These are phyloP conservation scores for Neogale vison DNA, from an alignment of 2,113 vertebrate genomes.

Conservation along the genomic window DNA sequence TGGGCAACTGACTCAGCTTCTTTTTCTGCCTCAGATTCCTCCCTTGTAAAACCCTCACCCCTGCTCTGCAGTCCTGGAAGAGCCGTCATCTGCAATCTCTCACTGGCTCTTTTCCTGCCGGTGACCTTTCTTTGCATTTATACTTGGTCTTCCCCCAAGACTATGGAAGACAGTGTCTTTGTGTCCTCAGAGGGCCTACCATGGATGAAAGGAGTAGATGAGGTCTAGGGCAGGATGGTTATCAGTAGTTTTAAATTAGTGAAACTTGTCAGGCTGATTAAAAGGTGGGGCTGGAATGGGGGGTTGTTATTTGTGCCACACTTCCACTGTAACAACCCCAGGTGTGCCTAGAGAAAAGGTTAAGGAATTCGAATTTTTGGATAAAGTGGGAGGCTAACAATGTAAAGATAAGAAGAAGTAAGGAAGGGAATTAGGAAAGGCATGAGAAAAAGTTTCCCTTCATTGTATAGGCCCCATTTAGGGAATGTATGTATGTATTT, in stretches of 20 bases:
- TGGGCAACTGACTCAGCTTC: background rate
- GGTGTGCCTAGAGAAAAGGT: background rate
- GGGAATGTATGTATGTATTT: background rate
- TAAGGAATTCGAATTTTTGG: background rate
- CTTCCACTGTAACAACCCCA: background rate
- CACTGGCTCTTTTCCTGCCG: background rate
- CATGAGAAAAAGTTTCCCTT: background rate
- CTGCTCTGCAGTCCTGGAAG: background rate
- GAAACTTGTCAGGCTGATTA: background rate
- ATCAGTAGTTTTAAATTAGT: background rate
- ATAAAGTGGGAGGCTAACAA: background rate
- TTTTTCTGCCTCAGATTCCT: background rate
- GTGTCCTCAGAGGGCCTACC: background rate
- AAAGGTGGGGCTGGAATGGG: background rate
- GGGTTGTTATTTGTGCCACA: background rate
- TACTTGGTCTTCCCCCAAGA: background rate
- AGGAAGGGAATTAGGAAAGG: background rate
- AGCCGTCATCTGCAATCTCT: background rate
- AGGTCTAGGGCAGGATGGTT: background rate
- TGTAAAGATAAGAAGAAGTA: background rate
- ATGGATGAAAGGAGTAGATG: background rate
- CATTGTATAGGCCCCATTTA: background rate
- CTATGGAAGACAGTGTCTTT: background rate
- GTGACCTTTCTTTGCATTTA: background rate
- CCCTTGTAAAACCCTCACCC: background rate